Evolutionary conservation across 2,797 vertebrate species (phyloP).

Genomic region (Astyanax mexicanus): DNA sequence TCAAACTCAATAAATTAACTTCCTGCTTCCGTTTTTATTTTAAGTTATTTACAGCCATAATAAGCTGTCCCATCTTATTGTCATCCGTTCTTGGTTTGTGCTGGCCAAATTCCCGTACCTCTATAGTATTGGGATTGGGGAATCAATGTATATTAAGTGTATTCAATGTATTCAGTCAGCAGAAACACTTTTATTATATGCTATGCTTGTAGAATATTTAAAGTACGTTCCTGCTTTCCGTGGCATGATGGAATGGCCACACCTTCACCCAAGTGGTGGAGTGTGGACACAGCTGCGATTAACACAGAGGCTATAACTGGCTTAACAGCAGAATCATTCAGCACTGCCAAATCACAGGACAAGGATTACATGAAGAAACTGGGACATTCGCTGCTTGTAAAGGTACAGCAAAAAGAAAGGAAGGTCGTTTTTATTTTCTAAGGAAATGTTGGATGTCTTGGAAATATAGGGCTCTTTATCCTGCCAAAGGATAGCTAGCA

Average conservation of each 20-base stretch:
- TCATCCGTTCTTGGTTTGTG: background rate
- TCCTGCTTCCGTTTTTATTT: no score
- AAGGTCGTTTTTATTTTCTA: constrained; percentile 20
- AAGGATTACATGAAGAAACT: constrained; percentile 70
- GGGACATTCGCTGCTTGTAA: constrained; percentile 64
- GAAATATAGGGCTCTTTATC: background rate
- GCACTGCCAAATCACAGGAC: constrained; percentile 72
- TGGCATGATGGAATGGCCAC: constrained; percentile 9
- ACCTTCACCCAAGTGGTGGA: constrained; percentile 29
- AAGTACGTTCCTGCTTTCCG: constrained; percentile 32
- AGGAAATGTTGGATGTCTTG: background rate
- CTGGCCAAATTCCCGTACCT: background rate
- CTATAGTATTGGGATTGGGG: background rate
- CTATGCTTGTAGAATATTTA: background rate
- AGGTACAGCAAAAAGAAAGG: constrained; percentile 21
- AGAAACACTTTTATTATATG: background rate
- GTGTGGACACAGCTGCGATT: constrained; percentile 52
- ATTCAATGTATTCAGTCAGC: background rate
- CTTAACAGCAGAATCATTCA: constrained; percentile 64
- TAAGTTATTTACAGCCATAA: background rate
- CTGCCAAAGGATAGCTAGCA: background rate
- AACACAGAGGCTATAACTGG: constrained; percentile 61
- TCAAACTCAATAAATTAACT: background rate
- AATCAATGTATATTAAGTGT: background rate
- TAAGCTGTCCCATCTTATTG: background rate